Percentiles rank a stretch among this genome's conserved stretches.
phyloP scores from a whole-genome alignment of 2,113 vertebrate genomes.

The Panthera leo region DNA sequence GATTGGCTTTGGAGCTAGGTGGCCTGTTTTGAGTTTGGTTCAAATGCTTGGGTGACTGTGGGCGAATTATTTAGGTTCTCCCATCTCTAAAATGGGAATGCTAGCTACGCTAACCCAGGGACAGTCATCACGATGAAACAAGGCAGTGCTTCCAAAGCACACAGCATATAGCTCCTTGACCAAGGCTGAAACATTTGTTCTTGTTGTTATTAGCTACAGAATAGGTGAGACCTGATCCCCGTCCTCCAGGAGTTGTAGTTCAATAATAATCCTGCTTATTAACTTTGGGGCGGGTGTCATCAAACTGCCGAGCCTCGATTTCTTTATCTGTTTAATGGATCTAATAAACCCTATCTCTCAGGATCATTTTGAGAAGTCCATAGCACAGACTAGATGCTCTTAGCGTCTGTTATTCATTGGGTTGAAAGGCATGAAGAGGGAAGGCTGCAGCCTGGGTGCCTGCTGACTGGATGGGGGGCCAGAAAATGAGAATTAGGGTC shows the following conservation, averaged over 20 bases:
- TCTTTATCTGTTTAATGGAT: neutral
- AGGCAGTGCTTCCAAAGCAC: neutral
- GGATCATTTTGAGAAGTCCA: neutral
- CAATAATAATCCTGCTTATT: neutral
- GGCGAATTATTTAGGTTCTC: neutral
- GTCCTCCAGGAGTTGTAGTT: neutral
- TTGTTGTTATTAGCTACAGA: neutral
- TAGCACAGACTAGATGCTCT: neutral
- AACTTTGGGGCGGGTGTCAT: neutral
- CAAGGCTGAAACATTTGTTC: neutral
- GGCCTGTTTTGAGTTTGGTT: constrained; percentile 21
- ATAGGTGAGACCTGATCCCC: neutral
- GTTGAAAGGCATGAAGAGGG: neutral
- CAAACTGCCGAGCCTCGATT: neutral
- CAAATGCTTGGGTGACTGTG: neutral
- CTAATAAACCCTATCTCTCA: neutral
- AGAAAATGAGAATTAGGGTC: neutral
- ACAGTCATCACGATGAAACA: neutral
- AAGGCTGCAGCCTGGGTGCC: neutral
- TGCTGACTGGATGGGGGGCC: neutral
- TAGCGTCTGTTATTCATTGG: neutral
- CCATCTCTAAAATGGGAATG: neutral
- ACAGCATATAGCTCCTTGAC: neutral
- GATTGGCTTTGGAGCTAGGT: neutral
- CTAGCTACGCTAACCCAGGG: neutral